Evolutionary conservation across 2,113 vertebrate genomes (phyloP).

Genomic region (Periophthalmodon schlosseri): DNA sequence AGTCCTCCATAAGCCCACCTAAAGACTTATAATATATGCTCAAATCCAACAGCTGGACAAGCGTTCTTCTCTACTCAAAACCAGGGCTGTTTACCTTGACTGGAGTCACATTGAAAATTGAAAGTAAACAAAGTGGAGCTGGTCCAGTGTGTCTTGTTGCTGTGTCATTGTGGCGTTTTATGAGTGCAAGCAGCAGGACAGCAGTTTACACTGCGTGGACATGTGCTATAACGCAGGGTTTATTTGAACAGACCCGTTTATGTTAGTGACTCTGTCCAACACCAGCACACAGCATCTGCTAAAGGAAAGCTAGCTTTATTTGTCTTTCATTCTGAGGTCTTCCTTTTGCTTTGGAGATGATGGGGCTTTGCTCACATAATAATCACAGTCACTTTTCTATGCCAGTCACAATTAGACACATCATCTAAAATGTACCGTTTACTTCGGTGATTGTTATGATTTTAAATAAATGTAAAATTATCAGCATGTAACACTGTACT

Average conservation of each 20-base stretch:
- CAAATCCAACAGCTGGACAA: neutral
- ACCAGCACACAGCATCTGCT: constrained; percentile 6
- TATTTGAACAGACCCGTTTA: constrained; percentile 6
- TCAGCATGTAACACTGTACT: neutral
- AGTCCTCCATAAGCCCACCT: constrained; percentile 23
- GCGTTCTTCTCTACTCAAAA: neutral
- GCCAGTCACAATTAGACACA: neutral
- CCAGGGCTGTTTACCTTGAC: neutral
- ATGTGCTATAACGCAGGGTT: constrained; percentile 1
- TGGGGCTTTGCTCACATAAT: neutral
- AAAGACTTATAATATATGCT: constrained; percentile 7
- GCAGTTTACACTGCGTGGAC: neutral
- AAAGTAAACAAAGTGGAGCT: neutral
- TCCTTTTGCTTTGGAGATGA: constrained; percentile 5
- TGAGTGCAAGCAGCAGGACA: neutral
- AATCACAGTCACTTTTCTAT: neutral
- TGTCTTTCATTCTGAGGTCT: constrained; percentile 4
- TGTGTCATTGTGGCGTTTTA: constrained; percentile 5
- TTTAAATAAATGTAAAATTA: neutral
- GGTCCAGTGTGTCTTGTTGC: neutral
- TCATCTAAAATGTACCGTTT: neutral
- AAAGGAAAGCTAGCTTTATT: constrained; percentile 5
- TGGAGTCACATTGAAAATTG: neutral
- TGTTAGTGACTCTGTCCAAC: constrained; percentile 8
- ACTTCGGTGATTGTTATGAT: neutral